These are phyloP conservation scores for Mastacembelus armatus DNA, from an alignment of 2,797 vertebrate species.

Conservation along the genomic window DNA sequence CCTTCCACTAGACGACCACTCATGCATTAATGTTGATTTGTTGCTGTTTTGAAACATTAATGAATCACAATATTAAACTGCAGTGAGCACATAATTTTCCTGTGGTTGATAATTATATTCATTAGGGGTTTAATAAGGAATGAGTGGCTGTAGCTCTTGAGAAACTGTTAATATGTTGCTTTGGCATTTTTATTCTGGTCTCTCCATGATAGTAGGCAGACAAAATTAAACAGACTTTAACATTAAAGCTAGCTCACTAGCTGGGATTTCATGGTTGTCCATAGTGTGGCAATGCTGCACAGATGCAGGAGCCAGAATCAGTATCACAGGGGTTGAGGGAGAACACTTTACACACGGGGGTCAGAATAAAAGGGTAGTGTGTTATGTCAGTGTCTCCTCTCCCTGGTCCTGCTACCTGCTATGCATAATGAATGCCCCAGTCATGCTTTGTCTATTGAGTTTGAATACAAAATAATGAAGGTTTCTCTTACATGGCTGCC, in stretches of 20 bases:
- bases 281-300: constrained; percentile 45
- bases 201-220: constrained; percentile 5
- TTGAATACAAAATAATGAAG: constrained; percentile 79
- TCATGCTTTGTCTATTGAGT: constrained; percentile 78
- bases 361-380: constrained; percentile 78
- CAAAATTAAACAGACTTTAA: constrained; percentile 8
- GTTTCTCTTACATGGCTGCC: constrained; percentile 72
- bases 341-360: constrained; percentile 66
- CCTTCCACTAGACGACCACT: neutral
- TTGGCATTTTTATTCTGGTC: constrained; percentile 8
- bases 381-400: constrained; percentile 83
- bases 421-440: constrained; percentile 83
- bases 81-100: constrained; percentile 46
- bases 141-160: neutral
- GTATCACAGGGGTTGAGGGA: constrained; percentile 45
- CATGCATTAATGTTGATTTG: constrained; percentile 52
- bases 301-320: constrained; percentile 53
- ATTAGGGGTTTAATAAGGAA: neutral
- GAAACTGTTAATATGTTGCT: constrained; percentile 15
- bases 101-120: constrained; percentile 39
- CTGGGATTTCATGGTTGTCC: constrained; percentile 9
- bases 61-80: constrained; percentile 61
- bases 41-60: constrained; percentile 67
- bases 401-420: constrained; percentile 72
- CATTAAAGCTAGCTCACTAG: constrained; percentile 2